A percentile compares a stretch with the other conserved stretches of the same genome.
phyloP scores from a whole-genome alignment of 2,113 vertebrate genomes.

The Thalassoma bifasciatum region DNA sequence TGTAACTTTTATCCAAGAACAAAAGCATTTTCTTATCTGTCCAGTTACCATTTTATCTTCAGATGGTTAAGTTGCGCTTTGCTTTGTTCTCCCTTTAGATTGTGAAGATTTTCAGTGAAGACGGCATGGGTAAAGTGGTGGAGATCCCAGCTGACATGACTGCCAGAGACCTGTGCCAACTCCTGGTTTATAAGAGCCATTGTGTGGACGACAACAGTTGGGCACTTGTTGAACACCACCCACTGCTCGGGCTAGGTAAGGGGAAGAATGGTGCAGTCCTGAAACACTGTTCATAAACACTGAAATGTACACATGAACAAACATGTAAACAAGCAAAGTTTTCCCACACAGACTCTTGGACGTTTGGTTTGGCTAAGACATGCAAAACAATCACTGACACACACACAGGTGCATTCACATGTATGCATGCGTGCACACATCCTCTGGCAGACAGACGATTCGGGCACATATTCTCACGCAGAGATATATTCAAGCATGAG shows the following conservation, averaged over 20 bases:
- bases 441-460: constrained; percentile 24
- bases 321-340: constrained; percentile 6
- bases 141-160: constrained; percentile 97
- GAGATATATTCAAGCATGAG: constrained; percentile 56
- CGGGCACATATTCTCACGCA: constrained; percentile 58
- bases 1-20: too few relatives aligned
- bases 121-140: constrained; percentile 95
- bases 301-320: constrained; percentile 15
- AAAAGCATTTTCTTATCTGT: too few relatives aligned
- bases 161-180: constrained; percentile 95
- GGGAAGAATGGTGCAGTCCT: constrained; percentile 10
- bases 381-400: constrained; percentile 29
- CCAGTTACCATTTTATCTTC: not conserved
- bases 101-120: constrained; percentile 97
- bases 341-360: constrained; percentile 5
- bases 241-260: constrained; percentile 95
- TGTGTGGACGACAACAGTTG: constrained; percentile 99
- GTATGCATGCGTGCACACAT: constrained; percentile 22
- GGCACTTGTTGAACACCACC: constrained; percentile 97
- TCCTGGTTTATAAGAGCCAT: constrained; percentile 97
- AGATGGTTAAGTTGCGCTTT: not conserved
- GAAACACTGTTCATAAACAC: constrained; percentile 6
- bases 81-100: constrained; percentile 82
- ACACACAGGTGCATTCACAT: constrained; percentile 60
- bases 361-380: constrained; percentile 31